phyloP scores from a whole-genome alignment of 1,140 invertebrate genomes.

The Leucophenga varia region DNA sequence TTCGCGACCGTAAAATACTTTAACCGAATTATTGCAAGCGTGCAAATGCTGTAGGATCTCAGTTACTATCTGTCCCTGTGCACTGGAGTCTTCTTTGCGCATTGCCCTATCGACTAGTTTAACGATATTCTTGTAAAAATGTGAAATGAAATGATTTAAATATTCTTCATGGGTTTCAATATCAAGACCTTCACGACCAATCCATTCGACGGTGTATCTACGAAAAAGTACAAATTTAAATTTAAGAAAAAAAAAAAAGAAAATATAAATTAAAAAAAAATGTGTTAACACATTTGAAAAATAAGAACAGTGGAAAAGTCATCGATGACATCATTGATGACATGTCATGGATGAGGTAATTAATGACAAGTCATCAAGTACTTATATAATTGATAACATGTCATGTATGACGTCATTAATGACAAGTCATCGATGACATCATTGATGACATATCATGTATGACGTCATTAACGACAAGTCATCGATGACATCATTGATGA shows the following conservation, averaged over 20 bases:
- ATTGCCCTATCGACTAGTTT: constrained; percentile 91
- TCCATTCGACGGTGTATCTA: constrained; percentile 96
- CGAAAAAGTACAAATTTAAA: constrained; percentile 8
- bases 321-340: too few species aligned
- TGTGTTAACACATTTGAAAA: too few species aligned
- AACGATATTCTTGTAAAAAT: constrained; percentile 93
- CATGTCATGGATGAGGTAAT: too few species aligned
- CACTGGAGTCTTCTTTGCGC: constrained; percentile 92
- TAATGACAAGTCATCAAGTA: too few species aligned
- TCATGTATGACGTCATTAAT: too few species aligned
- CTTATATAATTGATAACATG: too few species aligned
- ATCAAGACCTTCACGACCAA: constrained; percentile 91
- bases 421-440: too few species aligned
- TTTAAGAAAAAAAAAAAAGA: constrained; percentile 15
- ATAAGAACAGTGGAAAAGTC: too few species aligned
- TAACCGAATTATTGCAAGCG: constrained; percentile 94
- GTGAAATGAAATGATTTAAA: constrained; percentile 90
- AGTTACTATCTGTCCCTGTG: constrained; percentile 90
- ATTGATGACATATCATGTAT: too few species aligned
- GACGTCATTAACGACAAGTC: too few species aligned
- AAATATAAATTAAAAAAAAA: too few species aligned
- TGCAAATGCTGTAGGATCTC: constrained; percentile 97
- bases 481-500: too few species aligned
- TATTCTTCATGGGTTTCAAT: constrained; percentile 92
- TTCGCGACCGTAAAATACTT: constrained; percentile 92